Evolutionary conservation across 2,113 vertebrate species (phyloP).

Genomic region (Tauraco erythrolophus): DNA sequence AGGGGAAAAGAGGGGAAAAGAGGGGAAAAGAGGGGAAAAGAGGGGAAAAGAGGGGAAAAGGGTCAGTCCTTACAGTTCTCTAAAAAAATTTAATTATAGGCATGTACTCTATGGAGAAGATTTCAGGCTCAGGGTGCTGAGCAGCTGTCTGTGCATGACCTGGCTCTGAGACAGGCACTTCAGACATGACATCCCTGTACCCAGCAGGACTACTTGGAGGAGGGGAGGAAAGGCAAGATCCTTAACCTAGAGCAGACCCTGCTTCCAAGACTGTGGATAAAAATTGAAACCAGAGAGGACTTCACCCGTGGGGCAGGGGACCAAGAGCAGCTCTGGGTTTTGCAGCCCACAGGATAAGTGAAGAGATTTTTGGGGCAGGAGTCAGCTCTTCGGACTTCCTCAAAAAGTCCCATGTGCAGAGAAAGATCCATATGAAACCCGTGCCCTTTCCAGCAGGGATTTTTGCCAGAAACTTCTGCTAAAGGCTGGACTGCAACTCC

Average conservation of each 20-base stretch:
- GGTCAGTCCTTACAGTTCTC: fast-evolving
- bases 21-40: neutral
- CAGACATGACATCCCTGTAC: fast-evolving
- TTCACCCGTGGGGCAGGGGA: neutral
- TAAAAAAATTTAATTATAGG: neutral
- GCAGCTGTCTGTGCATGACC: neutral
- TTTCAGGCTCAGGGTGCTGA: neutral
- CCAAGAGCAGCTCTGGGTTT: neutral
- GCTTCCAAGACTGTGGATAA: neutral
- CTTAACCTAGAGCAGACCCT: neutral
- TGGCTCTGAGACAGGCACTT: neutral
- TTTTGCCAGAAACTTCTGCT: neutral
- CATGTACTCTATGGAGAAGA: neutral
- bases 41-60: neutral
- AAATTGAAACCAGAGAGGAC: neutral
- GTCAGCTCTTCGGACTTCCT: neutral
- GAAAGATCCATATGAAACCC: neutral
- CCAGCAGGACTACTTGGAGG: neutral
- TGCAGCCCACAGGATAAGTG: neutral
- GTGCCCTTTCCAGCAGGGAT: neutral
- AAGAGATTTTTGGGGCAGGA: neutral
- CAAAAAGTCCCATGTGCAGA: neutral
- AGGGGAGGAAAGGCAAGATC: neutral
- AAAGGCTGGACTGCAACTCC: constrained; percentile 8
- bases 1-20: neutral